Evolutionary conservation across 2,888 invertebrate species (phyloP).

Genomic region (Acleris sparsana): DNA sequence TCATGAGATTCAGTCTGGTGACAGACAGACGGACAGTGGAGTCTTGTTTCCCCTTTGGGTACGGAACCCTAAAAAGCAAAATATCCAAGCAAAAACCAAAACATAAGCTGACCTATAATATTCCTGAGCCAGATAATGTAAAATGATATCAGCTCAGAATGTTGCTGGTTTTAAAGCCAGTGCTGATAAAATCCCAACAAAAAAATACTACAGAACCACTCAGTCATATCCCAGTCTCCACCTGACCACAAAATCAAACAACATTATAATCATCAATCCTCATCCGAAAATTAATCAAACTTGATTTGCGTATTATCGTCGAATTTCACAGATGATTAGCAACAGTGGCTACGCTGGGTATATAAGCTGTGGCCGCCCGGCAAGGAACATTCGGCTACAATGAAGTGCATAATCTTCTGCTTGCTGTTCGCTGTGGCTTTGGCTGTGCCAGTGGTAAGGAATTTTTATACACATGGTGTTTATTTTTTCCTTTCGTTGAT

Average conservation of each 20-base stretch:
- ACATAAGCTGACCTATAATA: too few species aligned
- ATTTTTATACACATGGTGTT: neutral
- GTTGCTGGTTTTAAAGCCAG: too few species aligned
- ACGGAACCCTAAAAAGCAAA: too few species aligned
- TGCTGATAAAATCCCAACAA: too few species aligned
- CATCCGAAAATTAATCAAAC: constrained; percentile 8
- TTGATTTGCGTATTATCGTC: constrained; percentile 4
- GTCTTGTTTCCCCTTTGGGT: too few species aligned
- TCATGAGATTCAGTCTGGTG: too few species aligned
- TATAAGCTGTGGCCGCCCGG: constrained; percentile 10
- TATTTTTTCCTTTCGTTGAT: neutral
- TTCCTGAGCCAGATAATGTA: too few species aligned
- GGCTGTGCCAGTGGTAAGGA: constrained; percentile 21
- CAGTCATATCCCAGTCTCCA: neutral
- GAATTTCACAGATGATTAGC: constrained; percentile 16
- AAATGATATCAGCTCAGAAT: too few species aligned
- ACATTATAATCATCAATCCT: constrained; percentile 10
- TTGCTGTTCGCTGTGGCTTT: constrained; percentile 20
- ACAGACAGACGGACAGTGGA: too few species aligned
- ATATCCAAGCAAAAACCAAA: too few species aligned
- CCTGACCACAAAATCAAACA: neutral
- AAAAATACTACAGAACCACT: neutral
- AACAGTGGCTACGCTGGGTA: constrained; percentile 8
- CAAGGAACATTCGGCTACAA: constrained; percentile 1
- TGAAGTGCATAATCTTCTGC: constrained; percentile 22